Evolutionary conservation across 2,113 vertebrate species (phyloP), one percentile per base, ranked within the genome.

Genomic region (Procavia capensis): DNA sequence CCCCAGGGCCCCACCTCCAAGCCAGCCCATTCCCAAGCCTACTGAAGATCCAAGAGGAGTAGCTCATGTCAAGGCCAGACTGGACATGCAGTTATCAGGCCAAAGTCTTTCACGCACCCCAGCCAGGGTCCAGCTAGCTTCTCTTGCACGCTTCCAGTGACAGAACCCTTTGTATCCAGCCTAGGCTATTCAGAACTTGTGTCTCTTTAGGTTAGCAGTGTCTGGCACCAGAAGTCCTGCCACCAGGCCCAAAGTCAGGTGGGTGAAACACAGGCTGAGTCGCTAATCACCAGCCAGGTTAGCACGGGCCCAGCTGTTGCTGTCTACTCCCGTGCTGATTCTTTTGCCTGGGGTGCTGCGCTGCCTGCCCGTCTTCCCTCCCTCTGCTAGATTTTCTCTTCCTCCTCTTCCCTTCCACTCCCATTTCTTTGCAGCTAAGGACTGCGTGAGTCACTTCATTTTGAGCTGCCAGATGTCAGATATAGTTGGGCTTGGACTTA

Each of bases 401-500:
- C 39, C 72, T 50, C 50, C 83, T 66, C 54, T 41, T 68, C 57
- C 59, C 47, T 81, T 75, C 66, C 79, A 79, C 36, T 81, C 74
- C 29, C 29, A 66, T 61, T 90, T 94, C 76, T 76, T 94, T 75
- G 66, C 70, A 93, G 93, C 89, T 95, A 87, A 97, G 92, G 95
- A 98, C 72, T 90, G 90, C 72, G 87, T 97, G 97, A 98, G 93
- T 97, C 95, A 96, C 93, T 92, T 96, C 85, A 92, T 92, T 98
- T 91, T 88, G 94, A 93, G 95, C 90, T 92, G 94, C 97, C 97
- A 97, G 97, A 95, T 96, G 97, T 96, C 43, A 41, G 95, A 95
- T 94, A 95, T 87, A 34, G 92, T 96, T 82, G 95, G 88, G 88
- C 82, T 95, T 13, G 3, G 78, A 95, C 90, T 85, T 27, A 78